These are phyloP conservation scores for Neopipo cinnamomea DNA, from an alignment of 2,113 vertebrate species.

Conservation along the genomic window DNA sequence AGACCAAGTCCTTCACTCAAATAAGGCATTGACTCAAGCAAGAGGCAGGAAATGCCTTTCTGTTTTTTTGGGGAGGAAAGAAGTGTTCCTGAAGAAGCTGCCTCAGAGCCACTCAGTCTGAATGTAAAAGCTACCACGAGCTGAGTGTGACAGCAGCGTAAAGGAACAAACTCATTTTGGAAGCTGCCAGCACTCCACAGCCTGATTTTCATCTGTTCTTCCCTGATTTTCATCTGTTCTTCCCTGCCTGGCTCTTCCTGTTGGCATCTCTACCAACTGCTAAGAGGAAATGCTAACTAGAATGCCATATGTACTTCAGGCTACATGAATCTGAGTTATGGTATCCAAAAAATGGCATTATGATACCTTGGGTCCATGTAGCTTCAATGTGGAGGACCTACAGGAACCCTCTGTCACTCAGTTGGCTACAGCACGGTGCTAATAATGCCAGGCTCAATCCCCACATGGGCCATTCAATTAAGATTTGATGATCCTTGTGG, in stretches of 20 bases:
- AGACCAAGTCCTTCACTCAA: neutral
- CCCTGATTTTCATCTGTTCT: neutral
- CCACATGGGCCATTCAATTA: neutral
- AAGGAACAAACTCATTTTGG: neutral
- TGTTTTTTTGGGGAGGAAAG: neutral
- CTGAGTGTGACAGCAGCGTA: neutral
- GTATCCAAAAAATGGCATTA: neutral
- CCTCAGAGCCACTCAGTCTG: neutral
- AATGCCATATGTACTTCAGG: neutral
- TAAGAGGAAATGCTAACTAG: neutral
- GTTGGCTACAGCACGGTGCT: neutral
- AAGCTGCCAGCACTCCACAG: neutral
- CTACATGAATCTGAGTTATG: neutral
- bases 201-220: neutral
- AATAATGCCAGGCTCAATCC: neutral
- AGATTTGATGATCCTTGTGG: neutral
- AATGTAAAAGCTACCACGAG: neutral
- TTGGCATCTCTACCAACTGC: neutral
- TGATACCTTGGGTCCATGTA: neutral
- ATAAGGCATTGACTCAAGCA: neutral
- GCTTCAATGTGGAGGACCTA: neutral
- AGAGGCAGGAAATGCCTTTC: constrained; percentile 31
- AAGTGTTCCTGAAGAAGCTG: neutral
- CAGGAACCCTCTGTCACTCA: neutral
- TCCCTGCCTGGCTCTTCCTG: neutral